Conservation (phyloP, 2,888 invertebrate species). For the Orthonevra nobilis region DNA sequence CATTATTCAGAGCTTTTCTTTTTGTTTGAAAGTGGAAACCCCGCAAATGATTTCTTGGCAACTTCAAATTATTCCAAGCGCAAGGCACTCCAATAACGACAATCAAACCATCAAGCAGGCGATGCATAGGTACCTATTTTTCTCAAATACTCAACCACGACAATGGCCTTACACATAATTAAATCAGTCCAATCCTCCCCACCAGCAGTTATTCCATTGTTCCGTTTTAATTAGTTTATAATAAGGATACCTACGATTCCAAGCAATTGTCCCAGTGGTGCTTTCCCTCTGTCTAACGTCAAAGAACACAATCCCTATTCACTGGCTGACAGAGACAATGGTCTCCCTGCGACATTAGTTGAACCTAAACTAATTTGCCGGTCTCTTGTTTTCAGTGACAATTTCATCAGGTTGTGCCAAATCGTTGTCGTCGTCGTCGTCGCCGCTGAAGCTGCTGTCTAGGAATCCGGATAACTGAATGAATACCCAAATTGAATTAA, state of each 20-base stretch:
- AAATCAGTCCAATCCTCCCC: slow-evolving; percentile 10
- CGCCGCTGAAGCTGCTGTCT: slow-evolving; percentile 3
- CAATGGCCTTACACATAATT: slow-evolving; percentile 46
- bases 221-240: slow-evolving; percentile 57
- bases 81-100: no score
- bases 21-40: no score
- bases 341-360: slow-evolving; percentile 31
- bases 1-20: no score
- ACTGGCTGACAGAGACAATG: slow-evolving; percentile 9
- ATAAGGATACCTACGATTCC: slow-evolving; percentile 50
- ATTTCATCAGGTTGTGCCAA: slow-evolving; percentile 45
- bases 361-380: slow-evolving; percentile 44
- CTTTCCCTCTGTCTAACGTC: slow-evolving; percentile 15
- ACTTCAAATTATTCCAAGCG: no score
- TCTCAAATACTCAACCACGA: background rate
- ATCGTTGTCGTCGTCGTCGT: slow-evolving; percentile 2
- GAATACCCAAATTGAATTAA: slow-evolving; percentile 63
- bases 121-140: no score
- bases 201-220: slow-evolving; percentile 35
- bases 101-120: no score
- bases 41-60: no score
- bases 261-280: slow-evolving; percentile 14
- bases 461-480: slow-evolving; percentile 59
- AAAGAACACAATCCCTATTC: background rate
- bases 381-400: slow-evolving; percentile 35